Conservation (phyloP, 2,113 vertebrate genomes). For the Crotalus helleri region DNA sequence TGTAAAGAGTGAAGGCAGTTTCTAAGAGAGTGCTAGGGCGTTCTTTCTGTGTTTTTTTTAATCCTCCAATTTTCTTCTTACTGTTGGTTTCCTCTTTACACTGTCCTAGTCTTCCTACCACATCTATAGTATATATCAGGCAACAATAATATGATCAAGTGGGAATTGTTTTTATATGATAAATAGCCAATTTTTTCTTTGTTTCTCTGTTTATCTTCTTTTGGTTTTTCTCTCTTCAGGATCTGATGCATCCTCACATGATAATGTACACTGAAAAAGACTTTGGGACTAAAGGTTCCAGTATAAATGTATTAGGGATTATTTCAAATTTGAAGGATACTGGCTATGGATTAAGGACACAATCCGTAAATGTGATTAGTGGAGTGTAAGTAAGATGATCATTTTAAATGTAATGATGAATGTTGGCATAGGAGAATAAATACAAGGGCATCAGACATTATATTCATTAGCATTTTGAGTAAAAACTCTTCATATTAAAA, state of each 20-base stretch:
- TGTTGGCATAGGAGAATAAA: not conserved
- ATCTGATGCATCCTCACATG: conserved; percentile 82
- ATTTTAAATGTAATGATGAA: conserved; percentile 26
- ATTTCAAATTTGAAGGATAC: conserved; percentile 82
- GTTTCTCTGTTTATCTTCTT: conserved; percentile 8
- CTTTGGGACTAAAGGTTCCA: conserved; percentile 77
- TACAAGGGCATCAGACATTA: not conserved
- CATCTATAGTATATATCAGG: not conserved
- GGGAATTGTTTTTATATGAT: not conserved
- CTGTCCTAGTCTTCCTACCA: not conserved
- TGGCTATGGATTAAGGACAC: conserved; percentile 79
- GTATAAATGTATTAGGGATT: conserved; percentile 80
- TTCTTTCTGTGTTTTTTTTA: not conserved
- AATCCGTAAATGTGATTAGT: conserved; percentile 81
- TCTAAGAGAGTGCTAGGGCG: not conserved
- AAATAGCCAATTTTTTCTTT: not conserved
- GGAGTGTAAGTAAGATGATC: conserved; percentile 84
- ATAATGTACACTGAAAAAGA: conserved; percentile 85
- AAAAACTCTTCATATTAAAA: not conserved
- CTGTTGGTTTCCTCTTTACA: not conserved
- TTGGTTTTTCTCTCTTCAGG: conserved; percentile 66
- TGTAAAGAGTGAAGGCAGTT: not conserved
- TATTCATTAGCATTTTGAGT: not conserved
- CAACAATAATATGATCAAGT: not conserved
- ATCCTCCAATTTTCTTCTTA: not conserved